Evolutionary conservation across 2,113 vertebrate genomes (phyloP).

Genomic region (Rhinolophus ferrumequinum): DNA sequence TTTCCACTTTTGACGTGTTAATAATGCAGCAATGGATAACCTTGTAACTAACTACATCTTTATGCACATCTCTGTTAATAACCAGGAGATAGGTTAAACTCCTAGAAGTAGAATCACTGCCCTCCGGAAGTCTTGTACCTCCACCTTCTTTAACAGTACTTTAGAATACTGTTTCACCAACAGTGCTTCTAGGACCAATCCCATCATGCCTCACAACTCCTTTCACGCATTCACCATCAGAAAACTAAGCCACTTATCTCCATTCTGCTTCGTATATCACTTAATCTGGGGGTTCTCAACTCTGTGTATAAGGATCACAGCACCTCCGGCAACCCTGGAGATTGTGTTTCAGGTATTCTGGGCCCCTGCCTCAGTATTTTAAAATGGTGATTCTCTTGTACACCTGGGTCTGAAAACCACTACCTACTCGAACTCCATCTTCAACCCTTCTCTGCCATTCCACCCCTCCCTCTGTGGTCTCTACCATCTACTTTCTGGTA

Average conservation of each 20-base stretch:
- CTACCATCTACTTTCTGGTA: background rate
- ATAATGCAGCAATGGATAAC: background rate
- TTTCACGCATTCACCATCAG: background rate
- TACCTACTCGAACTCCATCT: background rate
- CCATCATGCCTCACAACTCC: background rate
- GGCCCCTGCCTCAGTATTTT: background rate
- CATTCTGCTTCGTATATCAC: background rate
- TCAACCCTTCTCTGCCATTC: background rate
- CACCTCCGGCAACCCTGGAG: background rate
- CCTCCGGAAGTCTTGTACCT: background rate
- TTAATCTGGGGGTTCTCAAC: background rate
- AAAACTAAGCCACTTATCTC: background rate
- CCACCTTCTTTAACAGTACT: background rate
- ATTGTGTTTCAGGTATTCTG: background rate
- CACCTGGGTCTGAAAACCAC: background rate
- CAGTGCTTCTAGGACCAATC: background rate
- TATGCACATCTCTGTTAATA: background rate
- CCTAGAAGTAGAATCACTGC: background rate
- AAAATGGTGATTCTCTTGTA: background rate
- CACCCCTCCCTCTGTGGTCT: background rate
- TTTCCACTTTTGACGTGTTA: background rate
- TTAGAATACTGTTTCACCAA: background rate
- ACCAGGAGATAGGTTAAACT: background rate
- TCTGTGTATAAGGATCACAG: too few relatives aligned
- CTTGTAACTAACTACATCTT: background rate